Base-by-base conservation (phyloP, 2,888 invertebrate genomes). In the Elysia crispata region DNA sequence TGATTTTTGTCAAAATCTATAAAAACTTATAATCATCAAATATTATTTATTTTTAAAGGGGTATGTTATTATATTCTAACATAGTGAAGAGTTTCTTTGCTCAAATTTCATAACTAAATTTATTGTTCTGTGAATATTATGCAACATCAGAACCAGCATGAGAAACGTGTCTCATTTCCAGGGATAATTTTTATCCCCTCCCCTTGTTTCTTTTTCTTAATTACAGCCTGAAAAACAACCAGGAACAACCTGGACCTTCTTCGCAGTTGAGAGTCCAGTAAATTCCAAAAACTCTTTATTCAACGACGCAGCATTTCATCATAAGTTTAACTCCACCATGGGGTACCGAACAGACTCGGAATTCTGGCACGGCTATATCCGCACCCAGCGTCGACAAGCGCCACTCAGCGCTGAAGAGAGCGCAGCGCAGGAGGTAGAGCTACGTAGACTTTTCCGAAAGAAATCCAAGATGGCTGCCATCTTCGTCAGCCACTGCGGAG, bases 401-500 rank as follows among this genome's bases (percentile, higher is more conserved):
- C 41, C 41, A 41, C 3, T 41, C 41, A 41, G 41, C 41, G 41
- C 41, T 41, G 5, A 41, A 11, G 5, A 41, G 41, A 11, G 5
- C 41, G 5, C 3, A 11, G 11, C 41, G 41, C 41, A 41, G 11
- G 41, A 41, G 41, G 41, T 11, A 11, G 23, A 18, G 1, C 77
- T 77, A 49, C 76, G 54, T 20, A 20, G 49, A 13, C 30, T 76
- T 5, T 67, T 77, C 33, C 64, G 72, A 13, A 76, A 73, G 18
- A 85, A 85, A 57, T 80, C 79, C 11, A 82, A 81, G 62, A 50
- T 80, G 28, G 81, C 83, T 3, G 86, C 85, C 1, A 86, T 86
- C 86, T 82, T 86, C 60, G 87, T 86, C 54, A 86, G 85, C 76
- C 81, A 86, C 62, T 87, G 87, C 50, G 6, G 75, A 13, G 84